Conservation (phyloP, 2,797 vertebrate species). For the Oceanodroma leucorhoa region DNA sequence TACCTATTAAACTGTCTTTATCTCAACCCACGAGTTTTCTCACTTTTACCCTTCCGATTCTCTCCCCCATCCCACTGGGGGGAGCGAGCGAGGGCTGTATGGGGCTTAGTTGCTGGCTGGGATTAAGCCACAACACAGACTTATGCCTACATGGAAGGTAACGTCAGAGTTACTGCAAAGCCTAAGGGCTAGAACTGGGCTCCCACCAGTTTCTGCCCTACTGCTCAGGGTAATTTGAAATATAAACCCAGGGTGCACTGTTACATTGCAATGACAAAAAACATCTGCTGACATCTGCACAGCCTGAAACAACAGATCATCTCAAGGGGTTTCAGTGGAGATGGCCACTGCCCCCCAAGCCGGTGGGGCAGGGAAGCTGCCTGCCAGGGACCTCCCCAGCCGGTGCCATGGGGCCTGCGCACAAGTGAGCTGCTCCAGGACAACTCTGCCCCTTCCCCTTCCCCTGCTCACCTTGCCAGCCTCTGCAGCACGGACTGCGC, state of each 20-base stretch:
- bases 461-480: background rate
- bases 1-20: no score
- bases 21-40: no score
- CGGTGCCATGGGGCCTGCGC: fast-evolving
- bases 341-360: background rate
- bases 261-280: background rate
- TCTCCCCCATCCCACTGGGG: no score
- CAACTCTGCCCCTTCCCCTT: background rate
- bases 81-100: no score
- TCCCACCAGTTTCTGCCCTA: background rate
- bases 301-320: background rate
- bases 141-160: background rate
- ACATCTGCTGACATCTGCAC: background rate
- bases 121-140: background rate
- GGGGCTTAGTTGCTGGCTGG: no score
- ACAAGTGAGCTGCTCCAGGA: background rate
- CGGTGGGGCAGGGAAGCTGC: background rate
- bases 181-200: background rate
- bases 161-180: background rate
- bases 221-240: background rate
- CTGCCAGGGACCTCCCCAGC: background rate
- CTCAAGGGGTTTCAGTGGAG: background rate
- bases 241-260: background rate
- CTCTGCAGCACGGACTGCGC: background rate
- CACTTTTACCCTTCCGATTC: no score